phyloP scores from a whole-genome alignment of 1,140 invertebrate species.

The Pseudachorutes palmiensis region DNA sequence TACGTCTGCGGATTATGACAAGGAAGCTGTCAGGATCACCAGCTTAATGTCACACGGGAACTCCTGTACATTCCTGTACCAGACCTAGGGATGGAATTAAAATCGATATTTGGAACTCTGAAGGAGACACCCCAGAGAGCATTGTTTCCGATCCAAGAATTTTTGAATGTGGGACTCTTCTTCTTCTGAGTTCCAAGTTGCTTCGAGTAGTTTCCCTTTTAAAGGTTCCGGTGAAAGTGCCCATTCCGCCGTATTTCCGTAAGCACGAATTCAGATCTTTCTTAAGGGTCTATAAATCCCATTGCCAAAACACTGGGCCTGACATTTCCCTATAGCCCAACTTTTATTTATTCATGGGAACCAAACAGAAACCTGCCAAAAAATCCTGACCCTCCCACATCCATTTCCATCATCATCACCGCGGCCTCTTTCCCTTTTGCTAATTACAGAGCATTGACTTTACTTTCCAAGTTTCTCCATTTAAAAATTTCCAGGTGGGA shows the following conservation, averaged over 20 bases:
- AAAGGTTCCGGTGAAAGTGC: neutral
- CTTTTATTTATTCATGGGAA: constrained; percentile 1
- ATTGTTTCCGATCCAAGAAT: neutral
- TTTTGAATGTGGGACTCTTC: neutral
- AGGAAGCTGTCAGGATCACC: no score
- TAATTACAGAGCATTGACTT: constrained; percentile 9
- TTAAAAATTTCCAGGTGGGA: neutral
- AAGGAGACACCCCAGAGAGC: neutral
- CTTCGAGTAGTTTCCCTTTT: neutral
- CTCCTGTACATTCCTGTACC: no score
- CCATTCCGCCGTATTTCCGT: neutral
- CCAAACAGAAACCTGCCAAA: neutral
- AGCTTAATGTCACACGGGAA: no score
- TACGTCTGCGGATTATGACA: no score
- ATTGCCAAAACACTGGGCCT: neutral
- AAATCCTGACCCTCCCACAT: neutral
- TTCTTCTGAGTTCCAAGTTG: constrained; percentile 1
- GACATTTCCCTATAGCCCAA: neutral
- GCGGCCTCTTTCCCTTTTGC: neutral
- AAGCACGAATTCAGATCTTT: neutral
- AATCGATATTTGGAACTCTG: neutral
- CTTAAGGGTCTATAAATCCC: constrained; percentile 8
- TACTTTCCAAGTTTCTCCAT: neutral
- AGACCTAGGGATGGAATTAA: neutral
- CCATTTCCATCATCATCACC: neutral